A percentile compares a stretch with the other conserved stretches of the same genome.
Conservation (phyloP, 2,113 vertebrate species). For the Arothron firmamentum region DNA sequence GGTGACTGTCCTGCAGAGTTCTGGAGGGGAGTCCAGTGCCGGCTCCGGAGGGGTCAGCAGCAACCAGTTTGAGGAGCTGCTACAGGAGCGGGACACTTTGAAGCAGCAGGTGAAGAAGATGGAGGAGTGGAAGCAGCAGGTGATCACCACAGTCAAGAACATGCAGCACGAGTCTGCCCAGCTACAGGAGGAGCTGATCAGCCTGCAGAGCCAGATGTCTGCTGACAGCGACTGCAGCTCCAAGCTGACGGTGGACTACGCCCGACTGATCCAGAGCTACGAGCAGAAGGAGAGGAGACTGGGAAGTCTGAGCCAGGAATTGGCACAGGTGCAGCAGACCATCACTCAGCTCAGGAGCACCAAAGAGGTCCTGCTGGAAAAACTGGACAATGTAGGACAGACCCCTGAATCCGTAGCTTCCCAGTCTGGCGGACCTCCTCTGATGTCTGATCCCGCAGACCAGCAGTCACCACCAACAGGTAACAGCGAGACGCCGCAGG, state of each 20-base stretch:
- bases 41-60: slow-evolving; percentile 84
- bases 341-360: slow-evolving; percentile 88
- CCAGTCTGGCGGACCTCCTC: slow-evolving; percentile 13
- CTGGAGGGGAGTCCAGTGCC: slow-evolving; percentile 34
- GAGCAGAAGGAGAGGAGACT: slow-evolving; percentile 90
- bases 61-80: slow-evolving; percentile 94
- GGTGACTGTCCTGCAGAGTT: slow-evolving; percentile 85
- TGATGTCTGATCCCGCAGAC: slow-evolving; percentile 20
- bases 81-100: slow-evolving; percentile 89
- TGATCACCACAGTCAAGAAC: slow-evolving; percentile 94
- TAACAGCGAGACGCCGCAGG: slow-evolving; percentile 54
- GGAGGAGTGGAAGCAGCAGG: slow-evolving; percentile 98
- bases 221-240: slow-evolving; percentile 86
- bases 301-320: slow-evolving; percentile 83
- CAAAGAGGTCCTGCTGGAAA: slow-evolving; percentile 86
- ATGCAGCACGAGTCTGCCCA: slow-evolving; percentile 98
- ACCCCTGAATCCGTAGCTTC: slow-evolving; percentile 39
- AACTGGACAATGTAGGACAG: slow-evolving; percentile 80
- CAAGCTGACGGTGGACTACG: slow-evolving; percentile 86
- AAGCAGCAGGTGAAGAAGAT: slow-evolving; percentile 98
- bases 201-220: slow-evolving; percentile 84
- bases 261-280: slow-evolving; percentile 88
- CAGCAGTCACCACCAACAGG: slow-evolving; percentile 4
- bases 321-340: slow-evolving; percentile 88
- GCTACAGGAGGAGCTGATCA: slow-evolving; percentile 89